Evolutionary conservation across 30 jellyfish, hydroid and myxozoan genomes (phyloP), one percentile per base, ranked within the genome.

Genomic region (Catostylus mosaicus): DNA sequence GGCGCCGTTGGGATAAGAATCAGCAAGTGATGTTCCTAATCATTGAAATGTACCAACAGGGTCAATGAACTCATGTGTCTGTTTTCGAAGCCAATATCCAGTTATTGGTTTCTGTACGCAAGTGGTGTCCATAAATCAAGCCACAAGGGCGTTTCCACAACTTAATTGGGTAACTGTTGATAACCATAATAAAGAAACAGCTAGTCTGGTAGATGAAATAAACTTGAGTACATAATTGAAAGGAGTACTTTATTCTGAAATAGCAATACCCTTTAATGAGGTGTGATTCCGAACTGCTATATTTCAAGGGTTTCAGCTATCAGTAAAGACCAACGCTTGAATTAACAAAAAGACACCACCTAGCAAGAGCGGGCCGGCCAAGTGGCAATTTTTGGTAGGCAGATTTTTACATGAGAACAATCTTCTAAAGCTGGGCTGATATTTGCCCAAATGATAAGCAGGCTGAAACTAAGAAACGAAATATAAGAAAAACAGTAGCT

Each of bases 1-100:
- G 80, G 80, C 80, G 80, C 80, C 80, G 8, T 24, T 33, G 26
- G 61, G 80, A 68, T 68, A 33, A 68, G 65, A n/a, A 57, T 65
- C 30, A 33, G 34, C 30, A 36, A 12, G 74, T 61, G 8, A 36
- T 37, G 37, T 14, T 65, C 9, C 34, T 11, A 23, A 33, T 37
- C 10, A 36, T 37, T 36, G 31, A 30, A 68, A 65, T 64, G 77
- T 2, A 48, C 40, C 71, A 59, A 7, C 2, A 1, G 23, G 71
- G 40, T 24, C 38, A 59, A n/a, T 23, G 71, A 1, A 16, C 23
- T 59, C 71, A 3, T 3, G 1, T 27, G 71, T 35, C 26, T 59
- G 40, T 3, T 27, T 23, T 59, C 40, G 40, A 2, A 59, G 19
- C 18, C 20, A n/a, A 8, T 27, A 37, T 59, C 36, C 1, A 16